Evolutionary conservation across 2,888 invertebrate species (phyloP).

Genomic region (Chrysolina americana): DNA sequence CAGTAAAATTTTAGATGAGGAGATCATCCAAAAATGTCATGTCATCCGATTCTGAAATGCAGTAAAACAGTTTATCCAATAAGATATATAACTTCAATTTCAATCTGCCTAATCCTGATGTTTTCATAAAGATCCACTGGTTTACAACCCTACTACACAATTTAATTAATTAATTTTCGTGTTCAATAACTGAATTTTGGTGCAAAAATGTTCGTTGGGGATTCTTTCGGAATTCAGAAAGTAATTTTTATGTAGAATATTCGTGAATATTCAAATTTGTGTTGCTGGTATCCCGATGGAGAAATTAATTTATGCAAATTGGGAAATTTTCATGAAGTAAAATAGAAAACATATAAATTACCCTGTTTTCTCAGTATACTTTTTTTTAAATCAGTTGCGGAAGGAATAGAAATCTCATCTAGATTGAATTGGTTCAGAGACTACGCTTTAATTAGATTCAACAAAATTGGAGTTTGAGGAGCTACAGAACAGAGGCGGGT

Average conservation of each 20-base stretch:
- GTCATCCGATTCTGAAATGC: no score
- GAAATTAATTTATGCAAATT: slow-evolving; percentile 36
- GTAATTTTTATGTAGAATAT: neutral
- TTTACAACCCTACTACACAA: neutral
- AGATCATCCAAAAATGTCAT: no score
- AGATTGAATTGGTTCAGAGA: slow-evolving; percentile 44
- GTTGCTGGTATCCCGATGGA: neutral
- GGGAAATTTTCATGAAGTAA: slow-evolving; percentile 37
- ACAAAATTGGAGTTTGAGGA: slow-evolving; percentile 33
- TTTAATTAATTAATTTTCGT: neutral
- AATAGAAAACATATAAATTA: slow-evolving; percentile 53
- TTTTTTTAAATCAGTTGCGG: slow-evolving; percentile 50
- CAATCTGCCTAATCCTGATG: no score
- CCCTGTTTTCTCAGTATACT: slow-evolving; percentile 47
- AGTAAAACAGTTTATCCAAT: no score
- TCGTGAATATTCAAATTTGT: slow-evolving; percentile 21
- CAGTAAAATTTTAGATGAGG: no score
- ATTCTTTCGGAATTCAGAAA: neutral
- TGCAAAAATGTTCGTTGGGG: neutral
- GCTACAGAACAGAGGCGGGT: neutral
- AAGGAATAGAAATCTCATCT: slow-evolving; percentile 45
- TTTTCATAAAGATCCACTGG: neutral
- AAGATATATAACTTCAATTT: no score
- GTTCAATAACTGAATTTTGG: neutral
- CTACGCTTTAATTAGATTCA: slow-evolving; percentile 38